Base-by-base conservation (phyloP, 2,113 vertebrate genomes). In the Nothoprocta perdicaria region DNA sequence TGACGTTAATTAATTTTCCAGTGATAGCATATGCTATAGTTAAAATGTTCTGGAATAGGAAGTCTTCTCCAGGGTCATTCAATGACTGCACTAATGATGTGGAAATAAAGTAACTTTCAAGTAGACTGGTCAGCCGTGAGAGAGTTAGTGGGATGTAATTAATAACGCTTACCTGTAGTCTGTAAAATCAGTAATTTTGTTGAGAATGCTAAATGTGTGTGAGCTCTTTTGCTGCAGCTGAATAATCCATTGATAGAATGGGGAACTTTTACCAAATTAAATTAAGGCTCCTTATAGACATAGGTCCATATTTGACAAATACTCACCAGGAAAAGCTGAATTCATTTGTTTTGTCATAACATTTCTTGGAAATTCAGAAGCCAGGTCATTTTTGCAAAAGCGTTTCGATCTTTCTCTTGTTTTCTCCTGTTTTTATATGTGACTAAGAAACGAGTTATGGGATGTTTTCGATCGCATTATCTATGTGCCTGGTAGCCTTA, bases 51-150 rank as follows among this genome's bases (percentile, higher is more conserved):
- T 33, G 72, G 85, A 72, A 21, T 68, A 41, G 72, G 48, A 89
- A 74, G 23, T 83, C 63, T 87, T 89, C 60, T n/a, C 18, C 5
- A 4, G 1, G 4, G 55, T 85, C 63, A 16, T 82, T 80, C 77
- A 73, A 89, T 77, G 73, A 78, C 92, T 92, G n/a, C 19, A 52
- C 27, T 89, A 88, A 88, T 43, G 68, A 91, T 78, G 68, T 61
- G 92, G 73, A 85, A 92, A 91, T 89, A 94, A 95, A 60, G 38
- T 67, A 86, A 23, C 78, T 93, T 90, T 55, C 74, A 81, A 86
- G 67, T 88, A 78, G 92, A 92, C 86, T 63, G 77, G 61, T 63
- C 1, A 2, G 33, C 38, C 18, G 0, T 86, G 77, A 88, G 55
- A 22, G 68, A 75, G 83, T 92, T 95, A 88, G 41, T 5, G 1